phyloP scores from a whole-genome alignment of 2,113 vertebrate species.

The Protobothrops mucrosquamatus region DNA sequence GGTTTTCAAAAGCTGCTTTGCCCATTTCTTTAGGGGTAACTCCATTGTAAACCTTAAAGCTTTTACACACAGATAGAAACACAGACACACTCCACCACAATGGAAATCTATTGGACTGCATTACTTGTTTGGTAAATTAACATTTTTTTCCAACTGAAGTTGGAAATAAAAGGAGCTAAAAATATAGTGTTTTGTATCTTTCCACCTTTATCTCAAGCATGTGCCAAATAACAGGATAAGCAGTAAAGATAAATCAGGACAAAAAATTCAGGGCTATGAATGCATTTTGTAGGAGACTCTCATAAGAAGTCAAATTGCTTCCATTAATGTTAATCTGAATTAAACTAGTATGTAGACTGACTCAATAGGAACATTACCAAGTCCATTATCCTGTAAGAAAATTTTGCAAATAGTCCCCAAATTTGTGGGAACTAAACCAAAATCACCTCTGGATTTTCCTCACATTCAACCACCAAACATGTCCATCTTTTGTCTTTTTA shows the following conservation, averaged over 20 bases:
- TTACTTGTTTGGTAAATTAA: background rate
- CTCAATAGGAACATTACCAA: slow-evolving; percentile 15
- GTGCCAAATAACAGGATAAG: background rate
- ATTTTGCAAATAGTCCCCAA: background rate
- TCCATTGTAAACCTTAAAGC: background rate
- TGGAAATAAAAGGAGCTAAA: background rate
- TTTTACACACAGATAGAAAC: background rate
- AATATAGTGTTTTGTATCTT: background rate
- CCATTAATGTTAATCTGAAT: slow-evolving; percentile 23
- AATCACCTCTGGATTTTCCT: slow-evolving; percentile 1
- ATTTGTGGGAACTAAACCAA: background rate
- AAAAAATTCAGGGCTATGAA: background rate
- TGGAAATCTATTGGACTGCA: background rate
- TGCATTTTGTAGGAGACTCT: slow-evolving; percentile 14
- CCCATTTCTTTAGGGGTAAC: background rate
- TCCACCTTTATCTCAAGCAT: background rate
- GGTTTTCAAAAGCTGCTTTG: background rate
- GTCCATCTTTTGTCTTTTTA: background rate
- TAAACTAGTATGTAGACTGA: slow-evolving; percentile 15
- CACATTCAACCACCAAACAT: background rate
- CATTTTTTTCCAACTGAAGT: background rate
- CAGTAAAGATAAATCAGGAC: slow-evolving; percentile 1
- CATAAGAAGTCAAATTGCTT: background rate
- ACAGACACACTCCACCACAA: background rate
- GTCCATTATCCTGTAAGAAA: slow-evolving; percentile 10